Conservation (phyloP, 2,888 invertebrate species). For the Nezara viridula region DNA sequence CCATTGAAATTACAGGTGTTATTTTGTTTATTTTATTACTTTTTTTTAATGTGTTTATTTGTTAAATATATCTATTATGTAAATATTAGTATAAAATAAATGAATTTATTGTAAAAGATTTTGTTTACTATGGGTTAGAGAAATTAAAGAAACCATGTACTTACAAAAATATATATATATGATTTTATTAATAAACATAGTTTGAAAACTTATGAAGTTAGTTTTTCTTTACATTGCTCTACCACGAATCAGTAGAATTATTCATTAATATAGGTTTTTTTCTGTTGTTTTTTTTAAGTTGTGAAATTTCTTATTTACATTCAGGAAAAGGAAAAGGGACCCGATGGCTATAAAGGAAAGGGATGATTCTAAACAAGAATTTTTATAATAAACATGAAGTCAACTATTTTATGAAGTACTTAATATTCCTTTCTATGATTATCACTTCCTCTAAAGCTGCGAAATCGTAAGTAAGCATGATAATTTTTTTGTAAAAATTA, state of each 20-base stretch:
- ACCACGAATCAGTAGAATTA: constrained; percentile 6
- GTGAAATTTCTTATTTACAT: not conserved
- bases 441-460: not conserved
- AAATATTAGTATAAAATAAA: constrained; percentile 53
- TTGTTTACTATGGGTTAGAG: constrained; percentile 52
- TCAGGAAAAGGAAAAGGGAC: not conserved
- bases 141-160: constrained; percentile 30
- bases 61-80: constrained; percentile 47
- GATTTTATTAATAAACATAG: constrained; percentile 58
- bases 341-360: not conserved
- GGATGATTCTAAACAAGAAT: not conserved
- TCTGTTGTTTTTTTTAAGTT: not conserved
- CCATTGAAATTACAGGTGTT: constrained; percentile 6
- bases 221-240: not conserved
- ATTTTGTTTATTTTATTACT: not conserved
- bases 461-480: constrained; percentile 8
- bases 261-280: not conserved
- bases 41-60: not conserved
- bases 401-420: constrained; percentile 26
- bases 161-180: constrained; percentile 45
- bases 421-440: constrained; percentile 28
- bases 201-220: constrained; percentile 38
- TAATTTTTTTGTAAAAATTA: not conserved
- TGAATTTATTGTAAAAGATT: constrained; percentile 47
- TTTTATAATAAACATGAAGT: not conserved